Evolutionary conservation across 2,113 vertebrate species (phyloP).

Genomic region (Hippolais icterina): DNA sequence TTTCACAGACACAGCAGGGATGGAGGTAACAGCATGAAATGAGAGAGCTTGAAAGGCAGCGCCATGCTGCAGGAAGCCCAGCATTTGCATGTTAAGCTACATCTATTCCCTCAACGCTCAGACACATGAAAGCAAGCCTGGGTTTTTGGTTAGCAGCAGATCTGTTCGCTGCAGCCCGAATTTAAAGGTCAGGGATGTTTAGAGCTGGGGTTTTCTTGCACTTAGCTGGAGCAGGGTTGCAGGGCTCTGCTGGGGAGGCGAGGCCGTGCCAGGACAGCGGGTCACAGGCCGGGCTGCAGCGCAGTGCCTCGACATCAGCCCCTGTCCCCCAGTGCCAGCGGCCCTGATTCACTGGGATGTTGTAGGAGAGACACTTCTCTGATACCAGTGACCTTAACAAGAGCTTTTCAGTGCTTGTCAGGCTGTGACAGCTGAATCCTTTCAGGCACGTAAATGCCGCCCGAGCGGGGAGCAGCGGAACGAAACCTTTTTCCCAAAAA

Average conservation of each 20-base stretch:
- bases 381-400: constrained; percentile 3
- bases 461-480: background rate
- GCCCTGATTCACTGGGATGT: background rate
- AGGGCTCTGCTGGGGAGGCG: fast-evolving
- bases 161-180: background rate
- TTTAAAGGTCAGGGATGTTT: constrained; percentile 1
- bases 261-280: fast-evolving
- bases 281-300: background rate
- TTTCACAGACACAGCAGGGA: constrained; percentile 17
- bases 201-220: background rate
- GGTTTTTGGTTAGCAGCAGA: background rate
- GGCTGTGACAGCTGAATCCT: background rate
- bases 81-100: constrained; percentile 13
- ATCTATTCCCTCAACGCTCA: background rate
- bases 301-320: background rate
- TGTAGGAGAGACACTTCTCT: background rate
- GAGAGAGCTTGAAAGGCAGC: background rate
- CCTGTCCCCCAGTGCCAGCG: background rate
- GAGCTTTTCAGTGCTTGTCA: background rate
- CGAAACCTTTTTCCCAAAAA: background rate
- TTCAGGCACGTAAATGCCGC: background rate
- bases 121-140: background rate
- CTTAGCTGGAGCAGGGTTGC: background rate
- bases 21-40: background rate
- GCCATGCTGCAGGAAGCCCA: background rate